Percentiles rank a stretch among this genome's conserved stretches.
These are phyloP conservation scores for Lethrus apterus DNA, from an alignment of 1,140 invertebrate species.

Conservation along the genomic window DNA sequence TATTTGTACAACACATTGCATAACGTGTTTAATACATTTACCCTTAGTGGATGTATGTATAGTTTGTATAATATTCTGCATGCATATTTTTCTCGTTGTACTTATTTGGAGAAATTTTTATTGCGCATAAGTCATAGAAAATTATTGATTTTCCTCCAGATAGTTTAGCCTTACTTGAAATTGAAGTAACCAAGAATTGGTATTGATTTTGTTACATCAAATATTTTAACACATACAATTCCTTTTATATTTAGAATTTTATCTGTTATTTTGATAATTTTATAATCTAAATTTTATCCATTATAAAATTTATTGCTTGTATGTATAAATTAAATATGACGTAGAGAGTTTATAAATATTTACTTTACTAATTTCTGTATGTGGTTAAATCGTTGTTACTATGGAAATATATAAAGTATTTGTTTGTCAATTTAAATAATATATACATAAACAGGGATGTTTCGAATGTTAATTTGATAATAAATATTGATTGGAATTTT, in stretches of 20 bases:
- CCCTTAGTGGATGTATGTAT: slow-evolving; percentile 3
- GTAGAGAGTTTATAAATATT: too few species aligned
- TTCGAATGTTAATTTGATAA: too few species aligned
- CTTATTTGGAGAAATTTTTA: neutral
- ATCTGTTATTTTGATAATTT: neutral
- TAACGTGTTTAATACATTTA: slow-evolving; percentile 8
- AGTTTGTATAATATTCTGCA: slow-evolving; percentile 4
- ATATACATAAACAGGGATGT: too few species aligned
- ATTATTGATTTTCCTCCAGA: slow-evolving; percentile 14
- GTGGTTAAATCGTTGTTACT: too few species aligned
- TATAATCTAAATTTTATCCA: too few species aligned
- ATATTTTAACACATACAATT: neutral
- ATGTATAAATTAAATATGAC: too few species aligned
- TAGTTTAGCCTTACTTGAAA: slow-evolving; percentile 3
- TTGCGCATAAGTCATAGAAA: slow-evolving; percentile 3
- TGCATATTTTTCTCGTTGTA: neutral
- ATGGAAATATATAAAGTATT: too few species aligned
- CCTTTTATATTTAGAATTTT: neutral
- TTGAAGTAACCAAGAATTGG: neutral
- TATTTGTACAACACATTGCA: slow-evolving; percentile 14
- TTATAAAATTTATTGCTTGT: too few species aligned
- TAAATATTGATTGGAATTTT: too few species aligned
- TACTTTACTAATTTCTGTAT: too few species aligned
- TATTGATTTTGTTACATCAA: neutral
- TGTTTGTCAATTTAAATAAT: too few species aligned